Evolutionary conservation across 2,888 invertebrate genomes (phyloP).

Genomic region (Sinelater perroti): DNA sequence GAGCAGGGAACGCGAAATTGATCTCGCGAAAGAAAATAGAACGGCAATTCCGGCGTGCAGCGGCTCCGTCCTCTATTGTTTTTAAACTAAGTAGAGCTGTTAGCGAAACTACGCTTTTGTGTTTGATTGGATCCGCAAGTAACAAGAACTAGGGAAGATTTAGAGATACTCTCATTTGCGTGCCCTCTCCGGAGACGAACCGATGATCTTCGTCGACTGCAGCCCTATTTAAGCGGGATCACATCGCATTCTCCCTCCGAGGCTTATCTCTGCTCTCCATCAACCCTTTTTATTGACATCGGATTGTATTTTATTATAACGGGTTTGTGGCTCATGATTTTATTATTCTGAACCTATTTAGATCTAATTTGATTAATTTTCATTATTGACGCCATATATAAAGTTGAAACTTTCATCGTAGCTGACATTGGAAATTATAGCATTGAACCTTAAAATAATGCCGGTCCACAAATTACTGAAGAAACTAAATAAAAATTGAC

Average conservation of each 20-base stretch:
- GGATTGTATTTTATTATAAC: constrained; percentile 51
- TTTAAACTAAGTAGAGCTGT: constrained; percentile 26
- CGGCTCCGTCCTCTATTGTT: constrained; percentile 18
- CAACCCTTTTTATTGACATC: constrained; percentile 49
- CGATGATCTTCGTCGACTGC: constrained; percentile 38
- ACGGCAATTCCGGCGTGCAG: constrained; percentile 13
- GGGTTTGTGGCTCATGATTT: constrained; percentile 41
- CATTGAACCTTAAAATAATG: background rate
- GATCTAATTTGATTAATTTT: constrained; percentile 32
- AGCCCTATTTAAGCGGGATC: constrained; percentile 47
- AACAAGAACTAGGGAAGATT: constrained; percentile 47
- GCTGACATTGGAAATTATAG: background rate
- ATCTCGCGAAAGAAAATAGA: constrained; percentile 20
- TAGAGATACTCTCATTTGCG: constrained; percentile 48
- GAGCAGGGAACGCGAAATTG: background rate
- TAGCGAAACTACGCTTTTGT: constrained; percentile 34
- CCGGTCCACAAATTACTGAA: background rate
- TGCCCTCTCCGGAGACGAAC: constrained; percentile 41
- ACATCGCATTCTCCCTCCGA: constrained; percentile 38
- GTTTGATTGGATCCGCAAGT: constrained; percentile 43
- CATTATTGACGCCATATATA: constrained; percentile 17
- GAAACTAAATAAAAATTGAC: no score
- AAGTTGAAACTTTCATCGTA: background rate
- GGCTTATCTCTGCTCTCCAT: constrained; percentile 47
- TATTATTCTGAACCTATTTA: constrained; percentile 39